These are phyloP conservation scores for Oceanites oceanicus DNA, from an alignment of 2,113 vertebrate species.

Conservation along the genomic window DNA sequence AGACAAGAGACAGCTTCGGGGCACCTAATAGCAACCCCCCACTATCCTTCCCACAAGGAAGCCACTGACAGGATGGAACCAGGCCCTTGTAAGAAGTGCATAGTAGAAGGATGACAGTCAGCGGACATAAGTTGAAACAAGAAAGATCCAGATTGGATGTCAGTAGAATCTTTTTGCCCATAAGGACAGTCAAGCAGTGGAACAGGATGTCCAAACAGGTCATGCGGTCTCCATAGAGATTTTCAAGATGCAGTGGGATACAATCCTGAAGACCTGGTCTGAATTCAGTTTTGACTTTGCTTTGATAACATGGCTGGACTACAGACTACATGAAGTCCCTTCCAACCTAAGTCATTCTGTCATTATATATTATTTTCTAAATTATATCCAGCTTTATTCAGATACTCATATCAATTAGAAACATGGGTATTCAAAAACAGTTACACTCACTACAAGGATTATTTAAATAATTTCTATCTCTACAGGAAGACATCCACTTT, in stretches of 20 bases:
- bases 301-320: not conserved
- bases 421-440: not conserved
- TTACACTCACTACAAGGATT: not conserved
- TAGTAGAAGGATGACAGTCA: not conserved
- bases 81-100: not conserved
- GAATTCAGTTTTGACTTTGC: not conserved
- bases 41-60: not conserved
- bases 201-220: not conserved
- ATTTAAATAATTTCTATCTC: not conserved
- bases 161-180: not conserved
- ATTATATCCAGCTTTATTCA: not conserved
- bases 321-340: not conserved
- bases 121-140: not conserved
- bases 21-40: not conserved
- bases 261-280: not conserved
- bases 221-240: not conserved
- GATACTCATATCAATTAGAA: not conserved
- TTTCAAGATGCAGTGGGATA: not conserved
- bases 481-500: not conserved
- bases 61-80: not conserved
- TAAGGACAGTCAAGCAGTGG: not conserved
- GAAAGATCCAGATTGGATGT: not conserved
- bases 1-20: not conserved
- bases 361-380: not conserved
- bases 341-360: not conserved